Evolutionary conservation across 2,888 invertebrate species (phyloP).

Genomic region (Chrysolina americana): DNA sequence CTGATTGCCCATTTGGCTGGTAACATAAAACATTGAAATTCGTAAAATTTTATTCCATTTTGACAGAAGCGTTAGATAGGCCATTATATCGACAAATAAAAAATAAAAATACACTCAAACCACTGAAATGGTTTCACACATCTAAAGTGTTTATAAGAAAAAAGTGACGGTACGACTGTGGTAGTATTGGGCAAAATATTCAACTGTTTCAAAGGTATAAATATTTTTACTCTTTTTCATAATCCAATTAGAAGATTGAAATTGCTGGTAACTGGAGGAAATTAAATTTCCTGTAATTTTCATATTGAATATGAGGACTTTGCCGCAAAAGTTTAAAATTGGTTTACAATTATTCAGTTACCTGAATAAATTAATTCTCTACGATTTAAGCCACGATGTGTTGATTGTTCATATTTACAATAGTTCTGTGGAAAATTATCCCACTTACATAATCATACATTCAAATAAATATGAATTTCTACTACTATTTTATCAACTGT

Average conservation of each 20-base stretch:
- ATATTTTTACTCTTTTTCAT: background rate
- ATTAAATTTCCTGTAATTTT: too few relatives aligned
- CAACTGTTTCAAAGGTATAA: background rate
- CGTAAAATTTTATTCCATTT: background rate
- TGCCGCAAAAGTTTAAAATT: too few relatives aligned
- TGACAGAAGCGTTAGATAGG: conserved; percentile 44
- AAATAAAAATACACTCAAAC: conserved; percentile 51
- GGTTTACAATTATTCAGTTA: too few relatives aligned
- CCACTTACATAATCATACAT: too few relatives aligned
- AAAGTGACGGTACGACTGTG: conserved; percentile 28
- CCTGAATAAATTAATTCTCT: too few relatives aligned
- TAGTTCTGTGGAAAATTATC: too few relatives aligned
- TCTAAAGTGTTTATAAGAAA: conserved; percentile 29
- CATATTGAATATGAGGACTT: too few relatives aligned
- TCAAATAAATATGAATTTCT: too few relatives aligned
- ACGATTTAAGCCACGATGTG: too few relatives aligned
- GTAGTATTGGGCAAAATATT: background rate
- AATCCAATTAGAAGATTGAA: background rate
- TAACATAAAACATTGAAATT: conserved; percentile 7
- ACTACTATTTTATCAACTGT: too few relatives aligned
- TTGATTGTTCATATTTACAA: too few relatives aligned
- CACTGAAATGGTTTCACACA: conserved; percentile 38
- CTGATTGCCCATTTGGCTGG: conserved; percentile 13
- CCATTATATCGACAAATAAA: conserved; percentile 41
- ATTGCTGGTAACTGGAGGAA: too few relatives aligned